These are phyloP conservation scores for Clarias batrachus DNA, from an alignment of 2,113 vertebrate species.

Conservation along the genomic window DNA sequence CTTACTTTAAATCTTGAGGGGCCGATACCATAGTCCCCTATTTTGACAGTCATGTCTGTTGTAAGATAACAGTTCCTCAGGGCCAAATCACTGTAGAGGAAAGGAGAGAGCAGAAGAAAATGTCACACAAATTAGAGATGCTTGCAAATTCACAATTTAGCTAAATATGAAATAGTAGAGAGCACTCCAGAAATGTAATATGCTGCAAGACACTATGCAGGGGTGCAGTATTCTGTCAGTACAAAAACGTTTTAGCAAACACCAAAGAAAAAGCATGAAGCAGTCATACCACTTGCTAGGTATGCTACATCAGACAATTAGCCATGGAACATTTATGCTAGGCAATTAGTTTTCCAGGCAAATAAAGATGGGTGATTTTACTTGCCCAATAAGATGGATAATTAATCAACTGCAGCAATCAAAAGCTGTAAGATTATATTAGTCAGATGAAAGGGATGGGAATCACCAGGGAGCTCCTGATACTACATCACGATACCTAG, in stretches of 20 bases:
- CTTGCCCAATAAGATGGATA: background rate
- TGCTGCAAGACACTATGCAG: background rate
- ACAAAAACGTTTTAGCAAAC: background rate
- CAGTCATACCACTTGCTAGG: background rate
- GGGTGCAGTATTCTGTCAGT: background rate
- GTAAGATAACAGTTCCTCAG: slow-evolving; percentile 95
- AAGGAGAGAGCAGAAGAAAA: background rate
- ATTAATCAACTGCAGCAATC: background rate
- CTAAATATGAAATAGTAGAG: background rate
- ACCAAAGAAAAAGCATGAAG: background rate
- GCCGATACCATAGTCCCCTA: slow-evolving; percentile 94
- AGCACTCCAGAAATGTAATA: background rate
- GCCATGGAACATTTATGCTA: background rate
- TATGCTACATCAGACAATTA: background rate
- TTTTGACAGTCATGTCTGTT: slow-evolving; percentile 91
- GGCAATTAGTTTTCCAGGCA: background rate
- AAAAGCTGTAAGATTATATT: background rate
- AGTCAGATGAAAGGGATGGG: background rate
- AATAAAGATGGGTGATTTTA: background rate
- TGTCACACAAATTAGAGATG: background rate
- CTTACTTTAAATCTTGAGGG: slow-evolving; percentile 91
- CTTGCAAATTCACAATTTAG: background rate
- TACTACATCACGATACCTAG: too few species aligned
- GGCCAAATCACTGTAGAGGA: slow-evolving; percentile 83
- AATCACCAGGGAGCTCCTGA: too few species aligned